Evolutionary conservation across 2,888 invertebrate genomes (phyloP), one percentile per base, ranked within the genome.

Genomic region (Lasius platythorax): DNA sequence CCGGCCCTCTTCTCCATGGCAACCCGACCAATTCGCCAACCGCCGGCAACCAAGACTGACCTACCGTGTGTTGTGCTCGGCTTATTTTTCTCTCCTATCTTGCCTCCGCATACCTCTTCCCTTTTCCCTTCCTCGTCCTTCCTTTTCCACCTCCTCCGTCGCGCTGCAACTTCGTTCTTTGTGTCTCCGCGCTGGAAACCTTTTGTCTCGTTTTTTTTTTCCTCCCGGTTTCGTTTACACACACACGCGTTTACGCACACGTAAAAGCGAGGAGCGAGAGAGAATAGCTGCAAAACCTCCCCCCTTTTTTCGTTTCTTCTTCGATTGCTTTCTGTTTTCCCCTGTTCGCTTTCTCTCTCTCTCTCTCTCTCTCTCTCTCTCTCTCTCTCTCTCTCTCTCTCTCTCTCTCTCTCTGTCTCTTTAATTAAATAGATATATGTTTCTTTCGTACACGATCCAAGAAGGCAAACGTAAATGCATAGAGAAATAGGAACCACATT

Each of bases 1-100:
- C 61, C 79, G 79, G 73, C 79, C 88, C 87, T 87, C 91, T 93
- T 94, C 93, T 92, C 94, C 94, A 94, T 94, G 93, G 94, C 94
- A 94, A 94, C 94, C 93, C 93, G 92, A 93, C 91, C 93, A 93
- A 94, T 94, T 94, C 94, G 92, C 94, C 94, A 94, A 94, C 94
- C 94, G 91, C 91, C 92, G 92, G 91, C 94, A 92, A 92, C 91
- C 91, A 79, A 91, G 91, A 89, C 91, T 93, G 91, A 91, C 91
- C 92, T 92, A 91, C 90, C 90, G 86, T 88, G 89, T 74, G 88
- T 90, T 86, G 23, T 23, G 74, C 85, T 87, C 67, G 78, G 85
- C 88, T 89, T 85, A 87, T 68, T 87, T 88, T 89, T 89, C 70
- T 89, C 72, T 78, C 73, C 84, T 86, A 67, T 82, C 67, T 53